Conservation (phyloP, 2,888 invertebrate genomes). For the Bruchidius siliquastri region DNA sequence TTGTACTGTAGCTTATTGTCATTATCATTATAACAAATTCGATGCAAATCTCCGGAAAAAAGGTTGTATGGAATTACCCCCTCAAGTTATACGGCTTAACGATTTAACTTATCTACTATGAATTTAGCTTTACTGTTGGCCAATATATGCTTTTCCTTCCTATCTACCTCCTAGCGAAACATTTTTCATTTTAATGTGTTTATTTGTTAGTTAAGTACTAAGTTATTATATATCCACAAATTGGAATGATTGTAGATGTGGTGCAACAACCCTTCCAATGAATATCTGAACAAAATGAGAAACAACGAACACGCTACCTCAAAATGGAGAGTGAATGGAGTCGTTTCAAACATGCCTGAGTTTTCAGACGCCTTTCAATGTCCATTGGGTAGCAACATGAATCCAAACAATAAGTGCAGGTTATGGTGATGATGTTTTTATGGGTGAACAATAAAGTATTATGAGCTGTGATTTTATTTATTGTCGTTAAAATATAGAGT, state of each 20-base stretch:
- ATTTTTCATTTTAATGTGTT: too few species aligned
- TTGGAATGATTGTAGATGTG: conserved; percentile 42
- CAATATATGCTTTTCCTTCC: too few species aligned
- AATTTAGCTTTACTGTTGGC: too few species aligned
- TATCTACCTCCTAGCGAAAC: too few species aligned
- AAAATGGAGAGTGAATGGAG: conserved; percentile 42
- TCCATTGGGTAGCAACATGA: conserved; percentile 39
- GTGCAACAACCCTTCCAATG: conserved; percentile 37
- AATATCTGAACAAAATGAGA: conserved; percentile 30
- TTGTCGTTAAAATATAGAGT: neutral
- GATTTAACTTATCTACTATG: too few species aligned
- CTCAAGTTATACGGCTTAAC: too few species aligned
- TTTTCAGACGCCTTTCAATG: conserved; percentile 43
- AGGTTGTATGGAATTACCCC: too few species aligned
- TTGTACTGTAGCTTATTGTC: too few species aligned
- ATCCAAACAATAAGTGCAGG: conserved; percentile 40
- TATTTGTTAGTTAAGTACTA: too few species aligned
- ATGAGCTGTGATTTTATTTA: neutral
- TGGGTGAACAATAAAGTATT: neutral
- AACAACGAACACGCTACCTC: conserved; percentile 22
- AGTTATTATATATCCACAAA: too few species aligned
- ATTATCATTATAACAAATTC: too few species aligned
- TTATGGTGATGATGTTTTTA: neutral
- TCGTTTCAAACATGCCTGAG: conserved; percentile 44
- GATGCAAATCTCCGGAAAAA: too few species aligned